Evolutionary conservation across 2,113 vertebrate genomes (phyloP).

Genomic region (Chamaetylas fuelleborni): DNA sequence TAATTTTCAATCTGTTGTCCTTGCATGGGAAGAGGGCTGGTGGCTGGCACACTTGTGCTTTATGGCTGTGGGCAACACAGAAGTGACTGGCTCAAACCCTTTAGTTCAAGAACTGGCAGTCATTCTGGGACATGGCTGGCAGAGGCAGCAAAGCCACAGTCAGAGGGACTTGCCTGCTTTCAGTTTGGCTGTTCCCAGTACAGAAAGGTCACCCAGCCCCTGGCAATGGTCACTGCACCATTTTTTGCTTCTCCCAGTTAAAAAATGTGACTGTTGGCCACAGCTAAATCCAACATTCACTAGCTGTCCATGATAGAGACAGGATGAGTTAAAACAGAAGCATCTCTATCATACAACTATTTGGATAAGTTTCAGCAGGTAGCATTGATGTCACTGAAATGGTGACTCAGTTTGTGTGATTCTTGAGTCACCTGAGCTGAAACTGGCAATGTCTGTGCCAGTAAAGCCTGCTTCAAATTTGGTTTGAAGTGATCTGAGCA

Average conservation of each 20-base stretch:
- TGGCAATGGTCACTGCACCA: neutral
- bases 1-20: neutral
- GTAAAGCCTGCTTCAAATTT: constrained; percentile 3
- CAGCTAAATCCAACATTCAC: neutral
- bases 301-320: neutral
- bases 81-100: neutral
- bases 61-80: neutral
- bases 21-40: neutral
- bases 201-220: neutral
- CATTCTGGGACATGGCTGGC: neutral
- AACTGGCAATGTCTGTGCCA: neutral
- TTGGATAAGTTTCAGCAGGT: neutral
- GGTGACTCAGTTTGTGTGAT: neutral
- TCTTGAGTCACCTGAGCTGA: constrained; percentile 11
- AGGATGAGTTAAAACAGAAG: neutral
- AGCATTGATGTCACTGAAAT: neutral
- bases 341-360: neutral
- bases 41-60: neutral
- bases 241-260: neutral
- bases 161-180: neutral
- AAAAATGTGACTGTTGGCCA: neutral
- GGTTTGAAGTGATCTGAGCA: neutral
- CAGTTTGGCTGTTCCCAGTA: neutral
- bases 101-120: neutral
- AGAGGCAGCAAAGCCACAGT: neutral